Evolutionary conservation across 2,888 invertebrate species (phyloP), one percentile per base, ranked within the genome.

Genomic region (Nesidiocoris tenuis): DNA sequence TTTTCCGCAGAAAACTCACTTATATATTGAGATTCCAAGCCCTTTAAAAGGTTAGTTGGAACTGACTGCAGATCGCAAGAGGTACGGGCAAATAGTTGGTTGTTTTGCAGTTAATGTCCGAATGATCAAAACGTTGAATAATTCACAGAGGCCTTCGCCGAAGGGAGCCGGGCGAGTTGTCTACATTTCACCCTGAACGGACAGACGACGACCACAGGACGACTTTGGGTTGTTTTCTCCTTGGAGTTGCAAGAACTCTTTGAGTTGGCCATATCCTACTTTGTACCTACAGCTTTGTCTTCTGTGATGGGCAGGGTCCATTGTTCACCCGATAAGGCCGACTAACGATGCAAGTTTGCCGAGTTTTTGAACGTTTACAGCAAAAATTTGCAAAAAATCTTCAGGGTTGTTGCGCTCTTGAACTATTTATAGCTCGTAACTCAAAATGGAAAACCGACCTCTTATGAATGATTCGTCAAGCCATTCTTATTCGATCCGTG

Each of bases 301-400:
- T 39, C 39, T 39, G 12, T 7, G 39, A 3, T 39, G 5, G 39
- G 39, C 39, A 39, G 39, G 39, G 39, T 39, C 39, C 12, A 39
- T 39, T 39, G 39, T 39, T 39, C 39, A 39, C 39, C 39, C 39
- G 39, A 39, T 39, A 39, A 39, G 39, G 39, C 12, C 39, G 39
- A 39, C 39, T 39, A 39, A 39, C 39, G 39, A 39, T 39, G 39
- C 39, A 3, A 39, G 39, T 12, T 39, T 39, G 3, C 5, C 39
- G 12, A 39, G 39, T 39, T 7, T 39, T 39, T 39, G 39, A 7
- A 12, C 39, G 39, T 39, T 39, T 39, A 39, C 39, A 12, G n/a
- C n/a, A n/a, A n/a, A 39, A 39, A 39, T 39, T 39, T 12, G 39
- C 65, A 65, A 64, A 65, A 65, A 65, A 24, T 39, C 54, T 39